Evolutionary conservation across 2,888 invertebrate species (phyloP), one percentile per base, ranked within the genome.

Genomic region (Synergus gifuensis): DNA sequence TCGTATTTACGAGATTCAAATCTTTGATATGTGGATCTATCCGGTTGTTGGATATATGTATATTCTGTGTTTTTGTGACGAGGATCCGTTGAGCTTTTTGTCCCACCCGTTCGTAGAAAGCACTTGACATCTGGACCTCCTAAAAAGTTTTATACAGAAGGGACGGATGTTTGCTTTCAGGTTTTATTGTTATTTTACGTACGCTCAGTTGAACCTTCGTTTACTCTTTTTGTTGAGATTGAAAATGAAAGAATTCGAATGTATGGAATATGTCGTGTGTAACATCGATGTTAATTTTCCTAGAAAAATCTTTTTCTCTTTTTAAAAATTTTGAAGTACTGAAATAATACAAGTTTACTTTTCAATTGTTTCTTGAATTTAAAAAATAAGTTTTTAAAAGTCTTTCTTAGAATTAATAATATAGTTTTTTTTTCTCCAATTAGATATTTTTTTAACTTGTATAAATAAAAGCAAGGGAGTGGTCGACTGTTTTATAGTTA

Each of bases 61-160:
- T 22, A 67, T 67, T 67, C 42, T 67, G 22, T 46, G 14, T 67
- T 67, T 46, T 67, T 67, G 22, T 67, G 22, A 7, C 14, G 67
- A 67, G 22, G 22, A 78, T 76, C 66, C 76, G 76, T 54, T 63
- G 63, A 76, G 76, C 76, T 78, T 80, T 80, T 80, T 78, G 76
- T 76, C 14, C 28, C 18, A 46, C n/a, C 14, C 40, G 62, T 44
- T 36, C 22, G 7, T 5, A 28, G 22, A 67, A 46, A 46, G 22
- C 46, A 46, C 67, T 67, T 67, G 67, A 67, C 67, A 67, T 67
- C 44, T 46, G 67, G 46, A 46, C 22, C 22, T 12, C 46, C 67
- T 28, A 67, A 67, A 67, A 46, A 44, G 18, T 44, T 66, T 67
- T 46, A 28, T 28, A 46, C 46, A 46, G 46, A 67, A 44, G 46